Evolutionary conservation across 2,797 vertebrate species (phyloP).

Genomic region (Pogoniulus pusillus): DNA sequence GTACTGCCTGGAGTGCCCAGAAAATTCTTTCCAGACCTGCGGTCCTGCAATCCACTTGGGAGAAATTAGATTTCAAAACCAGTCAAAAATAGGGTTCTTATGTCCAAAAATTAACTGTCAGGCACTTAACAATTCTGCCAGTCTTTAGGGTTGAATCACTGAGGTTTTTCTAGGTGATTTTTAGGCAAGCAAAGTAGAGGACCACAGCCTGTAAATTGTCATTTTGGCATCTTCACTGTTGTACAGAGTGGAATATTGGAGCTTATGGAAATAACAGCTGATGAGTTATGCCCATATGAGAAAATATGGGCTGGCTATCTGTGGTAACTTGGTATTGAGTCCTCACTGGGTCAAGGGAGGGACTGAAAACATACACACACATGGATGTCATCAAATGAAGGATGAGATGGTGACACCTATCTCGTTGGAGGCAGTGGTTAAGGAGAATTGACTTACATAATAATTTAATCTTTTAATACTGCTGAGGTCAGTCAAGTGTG

Average conservation of each 20-base stretch:
- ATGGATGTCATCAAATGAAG: neutral
- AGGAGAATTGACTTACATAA: slow-evolving; percentile 41
- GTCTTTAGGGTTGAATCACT: neutral
- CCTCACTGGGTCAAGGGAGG: neutral
- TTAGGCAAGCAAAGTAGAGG: neutral
- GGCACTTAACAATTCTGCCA: neutral
- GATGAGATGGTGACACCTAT: neutral
- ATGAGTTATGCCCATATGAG: neutral
- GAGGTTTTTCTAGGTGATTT: neutral
- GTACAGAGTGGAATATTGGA: neutral
- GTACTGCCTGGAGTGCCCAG: neutral
- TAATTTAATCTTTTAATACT: slow-evolving; percentile 43
- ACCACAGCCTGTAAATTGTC: neutral
- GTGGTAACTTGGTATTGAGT: neutral
- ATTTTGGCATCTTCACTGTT: neutral
- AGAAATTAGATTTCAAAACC: slow-evolving; percentile 6
- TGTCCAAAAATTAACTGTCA: neutral
- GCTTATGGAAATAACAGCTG: neutral
- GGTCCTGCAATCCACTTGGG: neutral
- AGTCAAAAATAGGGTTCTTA: neutral
- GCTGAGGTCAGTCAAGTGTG: slow-evolving; percentile 34
- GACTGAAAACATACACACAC: neutral
- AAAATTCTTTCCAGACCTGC: slow-evolving; percentile 14
- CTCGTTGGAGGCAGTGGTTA: neutral
- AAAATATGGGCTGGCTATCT: neutral